phyloP scores from a whole-genome alignment of 2,113 vertebrate genomes.

The Corythoichthys intestinalis region DNA sequence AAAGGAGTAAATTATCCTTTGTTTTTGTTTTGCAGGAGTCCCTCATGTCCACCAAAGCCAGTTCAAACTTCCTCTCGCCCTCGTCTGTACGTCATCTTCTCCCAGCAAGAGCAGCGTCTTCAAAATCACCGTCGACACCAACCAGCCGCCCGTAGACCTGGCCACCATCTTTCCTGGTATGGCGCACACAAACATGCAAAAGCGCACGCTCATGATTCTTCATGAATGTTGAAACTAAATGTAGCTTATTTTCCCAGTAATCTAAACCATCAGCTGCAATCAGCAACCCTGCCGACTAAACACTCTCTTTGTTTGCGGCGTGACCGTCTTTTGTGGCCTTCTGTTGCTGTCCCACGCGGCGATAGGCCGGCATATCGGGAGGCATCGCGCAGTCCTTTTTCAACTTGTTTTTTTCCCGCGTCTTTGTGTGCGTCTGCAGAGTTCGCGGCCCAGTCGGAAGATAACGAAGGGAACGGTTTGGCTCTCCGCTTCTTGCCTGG shows the following conservation, averaged over 20 bases:
- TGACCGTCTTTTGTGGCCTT: slow-evolving; percentile 38
- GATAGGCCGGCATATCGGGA: slow-evolving; percentile 45
- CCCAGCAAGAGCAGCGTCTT: slow-evolving; percentile 83
- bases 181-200: background rate
- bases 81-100: slow-evolving; percentile 78
- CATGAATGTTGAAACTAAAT: slow-evolving; percentile 14
- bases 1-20: background rate
- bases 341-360: slow-evolving; percentile 38
- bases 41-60: slow-evolving; percentile 79
- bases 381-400: slow-evolving; percentile 31
- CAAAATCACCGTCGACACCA: slow-evolving; percentile 92
- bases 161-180: slow-evolving; percentile 83
- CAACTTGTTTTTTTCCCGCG: background rate
- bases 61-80: slow-evolving; percentile 82
- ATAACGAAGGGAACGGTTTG: slow-evolving; percentile 83
- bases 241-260: slow-evolving; percentile 33
- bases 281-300: slow-evolving; percentile 40
- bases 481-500: slow-evolving; percentile 86
- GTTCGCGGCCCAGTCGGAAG: slow-evolving; percentile 78
- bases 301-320: slow-evolving; percentile 33
- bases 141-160: slow-evolving; percentile 86
- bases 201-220: background rate
- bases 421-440: slow-evolving; percentile 66
- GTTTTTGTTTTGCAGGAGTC: slow-evolving; percentile 72
- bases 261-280: slow-evolving; percentile 37